Evolutionary conservation across 2,797 vertebrate genomes (phyloP), one percentile per base, ranked within the genome.

Genomic region (Chromis chromis): DNA sequence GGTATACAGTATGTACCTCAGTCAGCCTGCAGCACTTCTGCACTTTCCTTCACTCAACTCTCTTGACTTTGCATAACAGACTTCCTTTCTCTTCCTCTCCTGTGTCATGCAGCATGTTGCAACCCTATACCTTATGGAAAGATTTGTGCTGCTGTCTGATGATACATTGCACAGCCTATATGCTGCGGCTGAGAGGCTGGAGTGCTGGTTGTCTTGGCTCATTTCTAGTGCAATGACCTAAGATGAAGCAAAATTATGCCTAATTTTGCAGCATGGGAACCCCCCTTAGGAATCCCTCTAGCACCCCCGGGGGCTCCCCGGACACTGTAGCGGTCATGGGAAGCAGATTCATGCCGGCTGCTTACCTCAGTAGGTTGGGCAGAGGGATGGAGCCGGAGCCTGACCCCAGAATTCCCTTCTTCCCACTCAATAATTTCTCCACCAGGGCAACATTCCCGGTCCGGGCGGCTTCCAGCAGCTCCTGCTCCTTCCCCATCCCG

Each of bases 401-500:
- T 68, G 96, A 96, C 85, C 97, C 97, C 93, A 99, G 94, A 81
- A 99, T 95, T 93, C 97, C 97, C 91, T 95, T 97, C 93, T 96
- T 96, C 74, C 97, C 97, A 90, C 96, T 98, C 86, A 99, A 92
- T 93, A 99, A 92, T 95, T 98, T 98, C 93, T 98, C 97, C 95
- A 98, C 97, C 94, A 97, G 84, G 91, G 94, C 95, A 86, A 98
- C 97, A 85, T 99, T 99, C 91, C 97, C 97, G 61, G 96, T 99
- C 84, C 97, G 97, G 90, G 97, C 94, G 74, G 97, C 97, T 92
- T 99, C 97, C 93, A 99, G 95, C 84, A 99, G 96, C 92, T 99
- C 97, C 92, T 98, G 97, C 91, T 99, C 97, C 93, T 98, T 99
- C 72, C 97, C 97, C 97, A 99, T 99, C 93, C 93, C 92, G 90